phyloP scores from a whole-genome alignment of 2,797 vertebrate genomes.

The Danio tinwini region DNA sequence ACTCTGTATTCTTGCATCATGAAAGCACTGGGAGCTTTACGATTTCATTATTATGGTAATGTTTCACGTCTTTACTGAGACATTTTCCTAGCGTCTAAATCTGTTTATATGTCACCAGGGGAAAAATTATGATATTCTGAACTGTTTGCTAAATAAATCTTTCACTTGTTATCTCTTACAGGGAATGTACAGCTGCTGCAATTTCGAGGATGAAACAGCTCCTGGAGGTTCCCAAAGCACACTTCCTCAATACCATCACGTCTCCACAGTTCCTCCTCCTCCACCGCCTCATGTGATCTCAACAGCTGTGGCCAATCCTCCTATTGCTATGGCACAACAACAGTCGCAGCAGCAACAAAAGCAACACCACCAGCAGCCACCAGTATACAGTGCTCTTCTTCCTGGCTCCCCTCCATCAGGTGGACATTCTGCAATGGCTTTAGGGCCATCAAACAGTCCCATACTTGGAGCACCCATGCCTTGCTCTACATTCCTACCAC shows the following conservation, averaged over 20 bases:
- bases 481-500: conserved; percentile 85
- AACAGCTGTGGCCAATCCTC: conserved; percentile 76
- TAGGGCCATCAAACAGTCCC: conserved; percentile 84
- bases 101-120: conserved; percentile 28
- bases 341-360: conserved; percentile 75
- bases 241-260: conserved; percentile 78
- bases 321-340: conserved; percentile 74
- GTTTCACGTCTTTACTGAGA: conserved; percentile 35
- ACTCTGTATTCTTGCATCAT: conserved; percentile 41
- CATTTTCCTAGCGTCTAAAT: conserved; percentile 41
- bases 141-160: conserved; percentile 38
- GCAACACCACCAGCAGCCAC: conserved; percentile 79
- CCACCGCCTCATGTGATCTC: conserved; percentile 77
- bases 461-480: conserved; percentile 83
- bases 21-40: conserved; percentile 38
- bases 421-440: conserved; percentile 79
- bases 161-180: conserved; percentile 62
- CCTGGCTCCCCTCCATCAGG: conserved; percentile 73
- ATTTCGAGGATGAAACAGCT: conserved; percentile 84
- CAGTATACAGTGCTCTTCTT: conserved; percentile 77
- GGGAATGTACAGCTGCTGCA: conserved; percentile 97
- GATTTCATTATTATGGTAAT: conserved; percentile 49
- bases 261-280: conserved; percentile 73
- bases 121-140: conserved; percentile 29
- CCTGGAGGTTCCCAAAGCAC: conserved; percentile 72